These are phyloP conservation scores for Sweltsa coloradensis DNA, from an alignment of 1,140 invertebrate genomes.

Conservation along the genomic window DNA sequence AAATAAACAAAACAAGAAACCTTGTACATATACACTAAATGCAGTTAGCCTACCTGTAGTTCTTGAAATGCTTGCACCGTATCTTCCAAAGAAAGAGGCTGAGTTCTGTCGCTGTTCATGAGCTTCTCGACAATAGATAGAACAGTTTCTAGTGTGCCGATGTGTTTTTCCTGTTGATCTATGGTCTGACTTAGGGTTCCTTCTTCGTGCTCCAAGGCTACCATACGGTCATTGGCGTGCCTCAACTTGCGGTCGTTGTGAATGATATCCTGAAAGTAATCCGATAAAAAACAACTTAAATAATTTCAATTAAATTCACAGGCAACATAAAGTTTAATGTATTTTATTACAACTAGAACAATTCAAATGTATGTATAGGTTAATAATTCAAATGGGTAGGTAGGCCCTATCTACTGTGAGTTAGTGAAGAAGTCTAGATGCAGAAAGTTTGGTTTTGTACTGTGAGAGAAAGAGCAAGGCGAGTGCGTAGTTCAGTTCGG, in stretches of 20 bases:
- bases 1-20: no score
- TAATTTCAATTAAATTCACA: no score
- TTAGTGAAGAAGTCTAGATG: no score
- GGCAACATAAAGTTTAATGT: no score
- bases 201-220: constrained; percentile 68
- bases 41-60: constrained; percentile 54
- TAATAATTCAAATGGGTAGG: no score
- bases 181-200: constrained; percentile 55
- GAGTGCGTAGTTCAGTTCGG: no score
- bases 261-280: constrained; percentile 61
- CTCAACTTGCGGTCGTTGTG: constrained; percentile 69
- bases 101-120: constrained; percentile 28
- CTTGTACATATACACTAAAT: no score
- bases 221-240: constrained; percentile 61
- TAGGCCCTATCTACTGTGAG: no score
- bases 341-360: not conserved
- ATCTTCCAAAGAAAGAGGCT: constrained; percentile 53
- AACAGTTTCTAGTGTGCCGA: constrained; percentile 59
- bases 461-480: no score
- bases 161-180: constrained; percentile 57
- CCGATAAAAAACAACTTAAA: not conserved
- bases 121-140: constrained; percentile 55
- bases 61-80: constrained; percentile 59
- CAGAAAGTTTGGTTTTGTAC: no score
- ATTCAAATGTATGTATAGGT: no score